Evolutionary conservation across 1,140 invertebrate species (phyloP), one percentile per base, ranked within the genome.

Genomic region (Halesus radiatus): DNA sequence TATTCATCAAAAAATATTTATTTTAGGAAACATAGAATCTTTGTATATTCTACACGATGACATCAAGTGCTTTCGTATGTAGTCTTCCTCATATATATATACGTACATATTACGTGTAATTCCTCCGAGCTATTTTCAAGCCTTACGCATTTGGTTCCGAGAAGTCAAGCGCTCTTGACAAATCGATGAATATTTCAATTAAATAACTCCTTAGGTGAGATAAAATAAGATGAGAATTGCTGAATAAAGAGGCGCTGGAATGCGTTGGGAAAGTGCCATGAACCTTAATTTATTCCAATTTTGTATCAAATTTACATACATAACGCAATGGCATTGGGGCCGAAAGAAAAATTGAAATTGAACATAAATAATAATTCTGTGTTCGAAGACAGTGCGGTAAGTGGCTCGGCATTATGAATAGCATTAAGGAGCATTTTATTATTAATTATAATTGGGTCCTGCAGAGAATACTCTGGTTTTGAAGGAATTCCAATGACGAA

Each of bases 161-260:
- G 16, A 29, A 72, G 68, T 52, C 32, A 7, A 72, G 68, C 68
- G 20, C 68, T 52, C 68, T 72, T 20, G 68, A 72, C 68, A 72
- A 72, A 72, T 72, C 45, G 45, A 53, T 72, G 50, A 72, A 72
- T 72, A 72, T 72, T 72, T 72, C 68, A 72, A 72, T 72, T 72
- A 72, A 72, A 72, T 45, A 53, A 53, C 68, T 72, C 45, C 16
- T 53, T 20, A 72, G n/a, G 45, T 20, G 26, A 53, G 68, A 22
- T 66, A 16, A n/a, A 66, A 66, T 32, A 66, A 66, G 22, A 66
- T 20, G 50, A 54, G 45, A 72, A 72, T 23, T 53, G 64, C 26
- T 68, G 26, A 68, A 68, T 68, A 32, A 32, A 68, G 64, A 68
- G 16, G n/a, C 64, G 64, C 29, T 45, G 68, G 68, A 72, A 72